phyloP scores from a whole-genome alignment of 2,888 invertebrate species.

The Andrena dorsata region DNA sequence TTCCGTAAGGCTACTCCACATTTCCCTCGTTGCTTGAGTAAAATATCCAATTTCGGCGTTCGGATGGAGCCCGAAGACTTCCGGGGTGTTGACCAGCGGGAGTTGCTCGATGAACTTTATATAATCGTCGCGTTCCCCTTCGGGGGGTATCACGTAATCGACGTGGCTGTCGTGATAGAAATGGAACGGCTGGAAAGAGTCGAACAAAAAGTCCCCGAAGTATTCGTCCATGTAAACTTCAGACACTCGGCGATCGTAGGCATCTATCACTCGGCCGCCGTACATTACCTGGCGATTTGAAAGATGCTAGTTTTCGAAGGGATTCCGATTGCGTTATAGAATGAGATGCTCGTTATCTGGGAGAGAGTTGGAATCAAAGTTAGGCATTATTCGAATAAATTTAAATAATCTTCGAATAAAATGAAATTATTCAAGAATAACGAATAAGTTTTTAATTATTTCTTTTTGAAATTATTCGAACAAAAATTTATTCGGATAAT shows the following conservation, averaged over 20 bases:
- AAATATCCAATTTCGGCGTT: constrained; percentile 98
- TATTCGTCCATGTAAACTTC: constrained; percentile 97
- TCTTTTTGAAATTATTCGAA: no score
- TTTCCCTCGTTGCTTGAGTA: constrained; percentile 93
- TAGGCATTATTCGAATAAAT: no score
- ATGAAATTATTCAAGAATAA: no score
- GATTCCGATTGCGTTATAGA: neutral
- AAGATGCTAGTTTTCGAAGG: neutral
- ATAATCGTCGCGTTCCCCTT: constrained; percentile 89
- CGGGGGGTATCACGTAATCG: constrained; percentile 92
- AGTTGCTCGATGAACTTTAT: constrained; percentile 91
- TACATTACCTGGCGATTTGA: constrained; percentile 91
- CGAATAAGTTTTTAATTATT: neutral
- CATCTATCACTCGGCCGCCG: constrained; percentile 96
- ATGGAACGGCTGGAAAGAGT: constrained; percentile 95
- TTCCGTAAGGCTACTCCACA: constrained; percentile 95
- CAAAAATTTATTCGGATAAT: no score
- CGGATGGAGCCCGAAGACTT: constrained; percentile 96
- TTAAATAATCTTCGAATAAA: no score
- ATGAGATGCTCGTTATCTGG: no score
- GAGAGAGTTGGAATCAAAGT: no score
- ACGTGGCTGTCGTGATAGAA: constrained; percentile 92
- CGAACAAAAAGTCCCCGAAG: constrained; percentile 97
- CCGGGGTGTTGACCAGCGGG: constrained; percentile 94
- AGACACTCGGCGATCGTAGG: constrained; percentile 94